Percentiles rank a stretch among this genome's conserved stretches.
These are phyloP conservation scores for Sinhomidia bicolor DNA, from an alignment of 2,888 invertebrate species.

Conservation along the genomic window DNA sequence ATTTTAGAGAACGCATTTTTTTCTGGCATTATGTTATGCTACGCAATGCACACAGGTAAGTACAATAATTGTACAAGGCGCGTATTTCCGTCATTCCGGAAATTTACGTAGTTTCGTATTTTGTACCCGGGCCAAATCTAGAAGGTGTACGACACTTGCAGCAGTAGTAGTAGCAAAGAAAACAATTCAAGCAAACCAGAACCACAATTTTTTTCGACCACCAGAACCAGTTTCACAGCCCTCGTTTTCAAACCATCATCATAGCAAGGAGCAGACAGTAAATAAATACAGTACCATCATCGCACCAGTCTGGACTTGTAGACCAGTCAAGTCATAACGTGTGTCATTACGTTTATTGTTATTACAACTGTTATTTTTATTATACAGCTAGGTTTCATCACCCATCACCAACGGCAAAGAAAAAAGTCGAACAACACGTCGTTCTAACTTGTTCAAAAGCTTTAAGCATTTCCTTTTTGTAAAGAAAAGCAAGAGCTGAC, in stretches of 20 bases:
- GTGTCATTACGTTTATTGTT: conserved; percentile 43
- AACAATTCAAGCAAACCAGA: too few relatives aligned
- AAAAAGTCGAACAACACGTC: too few relatives aligned
- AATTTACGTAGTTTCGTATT: background rate
- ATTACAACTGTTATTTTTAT: conserved; percentile 42
- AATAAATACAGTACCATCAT: background rate
- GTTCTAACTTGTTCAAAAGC: too few relatives aligned
- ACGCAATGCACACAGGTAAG: too few relatives aligned
- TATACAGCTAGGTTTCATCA: background rate
- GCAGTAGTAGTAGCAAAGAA: too few relatives aligned
- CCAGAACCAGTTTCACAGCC: background rate
- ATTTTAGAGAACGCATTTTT: too few relatives aligned
- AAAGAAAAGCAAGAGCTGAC: background rate
- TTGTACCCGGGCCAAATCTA: too few relatives aligned
- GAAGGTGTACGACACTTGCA: too few relatives aligned
- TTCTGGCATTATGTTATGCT: too few relatives aligned
- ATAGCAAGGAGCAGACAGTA: background rate
- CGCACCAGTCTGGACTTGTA: background rate
- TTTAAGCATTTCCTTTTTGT: too few relatives aligned
- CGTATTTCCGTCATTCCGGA: too few relatives aligned
- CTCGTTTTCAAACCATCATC: background rate
- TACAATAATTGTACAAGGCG: too few relatives aligned
- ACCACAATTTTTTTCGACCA: background rate
- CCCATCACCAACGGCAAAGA: background rate
- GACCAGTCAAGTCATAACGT: background rate